phyloP scores from a whole-genome alignment of 2,113 vertebrate genomes.

The Carettochelys insculpta region DNA sequence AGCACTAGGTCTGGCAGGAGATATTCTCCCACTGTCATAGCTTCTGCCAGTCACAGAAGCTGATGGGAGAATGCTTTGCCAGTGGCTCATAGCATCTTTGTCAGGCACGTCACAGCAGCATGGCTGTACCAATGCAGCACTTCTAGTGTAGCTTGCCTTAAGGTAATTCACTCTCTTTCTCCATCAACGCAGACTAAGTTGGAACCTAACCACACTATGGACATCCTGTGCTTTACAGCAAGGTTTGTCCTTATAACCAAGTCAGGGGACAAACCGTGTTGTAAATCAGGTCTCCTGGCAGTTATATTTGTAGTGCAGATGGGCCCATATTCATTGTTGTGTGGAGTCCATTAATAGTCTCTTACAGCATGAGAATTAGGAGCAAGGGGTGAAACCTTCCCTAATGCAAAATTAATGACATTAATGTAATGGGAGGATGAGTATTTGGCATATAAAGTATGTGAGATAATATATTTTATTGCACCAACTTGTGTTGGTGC shows the following conservation, averaged over 20 bases:
- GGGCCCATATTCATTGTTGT: not conserved
- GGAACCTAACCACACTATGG: not conserved
- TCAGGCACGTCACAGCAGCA: no score
- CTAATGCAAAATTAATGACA: not conserved
- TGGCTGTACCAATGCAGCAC: no score
- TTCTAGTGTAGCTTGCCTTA: not conserved
- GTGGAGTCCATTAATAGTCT: not conserved
- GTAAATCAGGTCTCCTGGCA: not conserved
- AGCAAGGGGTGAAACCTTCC: not conserved
- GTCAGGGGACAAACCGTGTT: not conserved
- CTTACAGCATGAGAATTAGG: not conserved
- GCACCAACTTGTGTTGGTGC: not conserved
- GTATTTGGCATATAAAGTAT: not conserved
- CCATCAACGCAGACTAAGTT: not conserved
- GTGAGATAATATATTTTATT: not conserved
- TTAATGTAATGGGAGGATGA: not conserved
- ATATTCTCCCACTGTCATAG: no score
- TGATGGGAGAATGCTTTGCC: no score
- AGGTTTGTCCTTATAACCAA: no score
- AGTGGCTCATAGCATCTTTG: no score
- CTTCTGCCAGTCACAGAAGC: no score
- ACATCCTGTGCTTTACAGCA: rapidly evolving
- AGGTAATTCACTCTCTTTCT: not conserved
- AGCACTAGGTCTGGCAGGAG: no score
- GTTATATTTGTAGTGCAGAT: not conserved